A percentile compares a stretch with the other conserved stretches of the same genome.
These are phyloP conservation scores for Erithacus rubecula DNA, from an alignment of 2,797 vertebrate genomes.

Conservation along the genomic window DNA sequence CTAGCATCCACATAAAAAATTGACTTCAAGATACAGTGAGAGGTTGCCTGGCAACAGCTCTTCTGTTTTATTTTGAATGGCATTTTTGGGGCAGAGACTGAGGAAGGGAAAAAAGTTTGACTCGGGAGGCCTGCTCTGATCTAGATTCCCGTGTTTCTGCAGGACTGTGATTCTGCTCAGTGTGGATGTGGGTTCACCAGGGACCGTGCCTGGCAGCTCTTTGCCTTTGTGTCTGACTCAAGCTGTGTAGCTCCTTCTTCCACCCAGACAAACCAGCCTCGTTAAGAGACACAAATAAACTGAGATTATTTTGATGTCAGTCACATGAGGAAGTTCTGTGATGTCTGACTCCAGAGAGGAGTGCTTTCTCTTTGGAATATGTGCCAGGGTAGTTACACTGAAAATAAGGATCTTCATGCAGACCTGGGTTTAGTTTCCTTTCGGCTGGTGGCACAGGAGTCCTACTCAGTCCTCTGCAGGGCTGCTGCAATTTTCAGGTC, in stretches of 20 bases:
- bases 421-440: background rate
- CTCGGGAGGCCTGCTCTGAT: background rate
- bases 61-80: constrained; percentile 16
- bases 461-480: background rate
- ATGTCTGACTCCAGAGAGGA: background rate
- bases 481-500: background rate
- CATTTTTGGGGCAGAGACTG: background rate
- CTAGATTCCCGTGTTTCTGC: background rate
- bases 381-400: background rate
- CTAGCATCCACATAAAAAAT: background rate
- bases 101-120: background rate
- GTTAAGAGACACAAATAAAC: background rate
- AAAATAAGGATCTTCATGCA: background rate
- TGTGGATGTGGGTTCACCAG: background rate
- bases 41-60: constrained; percentile 19
- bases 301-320: background rate
- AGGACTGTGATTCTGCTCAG: background rate
- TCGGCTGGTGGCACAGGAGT: background rate
- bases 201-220: accelerated
- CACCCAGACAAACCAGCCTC: background rate
- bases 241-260: background rate
- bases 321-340: background rate
- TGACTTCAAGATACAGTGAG: background rate
- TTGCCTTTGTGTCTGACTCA: background rate
- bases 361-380: background rate